These are phyloP conservation scores for Bhutanitis thaidina DNA, from an alignment of 2,888 invertebrate species.

Conservation along the genomic window DNA sequence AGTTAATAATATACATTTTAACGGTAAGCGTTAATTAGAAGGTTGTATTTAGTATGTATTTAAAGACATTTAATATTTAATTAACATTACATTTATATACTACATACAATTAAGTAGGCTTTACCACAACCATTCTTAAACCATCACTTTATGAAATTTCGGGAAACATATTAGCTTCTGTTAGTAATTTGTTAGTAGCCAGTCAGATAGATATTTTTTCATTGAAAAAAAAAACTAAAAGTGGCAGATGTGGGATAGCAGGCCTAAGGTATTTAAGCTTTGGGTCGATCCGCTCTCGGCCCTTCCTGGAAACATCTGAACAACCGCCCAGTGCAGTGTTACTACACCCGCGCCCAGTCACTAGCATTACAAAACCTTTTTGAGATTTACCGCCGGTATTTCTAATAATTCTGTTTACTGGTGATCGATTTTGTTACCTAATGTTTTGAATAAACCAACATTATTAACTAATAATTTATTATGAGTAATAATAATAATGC, in stretches of 20 bases:
- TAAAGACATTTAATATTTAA: neutral
- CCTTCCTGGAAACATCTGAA: slow-evolving; percentile 71
- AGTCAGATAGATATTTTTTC: slow-evolving; percentile 22
- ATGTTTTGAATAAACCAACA: too few relatives aligned
- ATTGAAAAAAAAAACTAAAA: slow-evolving; percentile 43
- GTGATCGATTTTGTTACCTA: slow-evolving; percentile 9
- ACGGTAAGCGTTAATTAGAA: too few relatives aligned
- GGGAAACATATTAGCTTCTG: slow-evolving; percentile 20
- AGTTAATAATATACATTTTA: too few relatives aligned
- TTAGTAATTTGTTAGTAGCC: slow-evolving; percentile 3
- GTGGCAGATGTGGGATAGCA: slow-evolving; percentile 65
- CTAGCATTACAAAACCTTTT: slow-evolving; percentile 50
- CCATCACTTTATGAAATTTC: slow-evolving; percentile 17
- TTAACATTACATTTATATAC: neutral
- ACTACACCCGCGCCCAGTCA: slow-evolving; percentile 26
- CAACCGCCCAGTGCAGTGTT: slow-evolving; percentile 39
- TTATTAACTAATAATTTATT: too few relatives aligned
- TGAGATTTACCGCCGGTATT: slow-evolving; percentile 64
- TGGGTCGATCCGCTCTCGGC: slow-evolving; percentile 54
- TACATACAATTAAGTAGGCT: neutral
- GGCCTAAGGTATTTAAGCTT: slow-evolving; percentile 47
- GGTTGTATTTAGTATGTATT: too few relatives aligned
- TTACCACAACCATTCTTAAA: neutral
- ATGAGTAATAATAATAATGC: too few relatives aligned
- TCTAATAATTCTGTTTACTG: slow-evolving; percentile 49